These are phyloP conservation scores for Drosophila trapezifrons DNA, from an alignment of 1,140 invertebrate genomes.

Conservation along the genomic window DNA sequence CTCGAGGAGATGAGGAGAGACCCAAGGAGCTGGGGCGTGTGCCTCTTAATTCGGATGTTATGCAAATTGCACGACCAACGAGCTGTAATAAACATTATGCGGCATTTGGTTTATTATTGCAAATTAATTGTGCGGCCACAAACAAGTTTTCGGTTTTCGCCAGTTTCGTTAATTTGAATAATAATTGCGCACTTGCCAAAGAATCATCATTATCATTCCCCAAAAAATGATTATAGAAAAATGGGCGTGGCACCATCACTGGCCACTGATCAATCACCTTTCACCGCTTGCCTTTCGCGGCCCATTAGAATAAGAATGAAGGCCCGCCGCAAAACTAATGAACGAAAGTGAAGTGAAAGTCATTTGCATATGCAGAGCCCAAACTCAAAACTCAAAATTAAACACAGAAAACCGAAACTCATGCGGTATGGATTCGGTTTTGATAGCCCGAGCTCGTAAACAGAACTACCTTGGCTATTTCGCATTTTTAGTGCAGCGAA, in stretches of 20 bases:
- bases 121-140: slow-evolving; percentile 69
- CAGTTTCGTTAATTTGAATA: slow-evolving; percentile 41
- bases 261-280: slow-evolving; percentile 42
- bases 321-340: slow-evolving; percentile 42
- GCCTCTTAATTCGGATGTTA: slow-evolving; percentile 55
- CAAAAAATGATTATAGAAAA: slow-evolving; percentile 1
- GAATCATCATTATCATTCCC: slow-evolving; percentile 27
- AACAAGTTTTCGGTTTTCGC: slow-evolving; percentile 67
- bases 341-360: slow-evolving; percentile 81
- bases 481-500: slow-evolving; percentile 68
- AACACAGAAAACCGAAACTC: slow-evolving; percentile 7
- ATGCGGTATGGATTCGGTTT: slow-evolving; percentile 17
- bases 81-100: slow-evolving; percentile 70
- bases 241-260: slow-evolving; percentile 24
- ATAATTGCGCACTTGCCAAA: slow-evolving; percentile 59
- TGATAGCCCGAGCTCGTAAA: slow-evolving; percentile 57
- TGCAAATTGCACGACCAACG: slow-evolving; percentile 73
- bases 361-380: slow-evolving; percentile 65
- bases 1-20: slow-evolving; percentile 37
- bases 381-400: slow-evolving; percentile 6
- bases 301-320: slow-evolving; percentile 78
- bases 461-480: slow-evolving; percentile 9
- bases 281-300: slow-evolving; percentile 61
- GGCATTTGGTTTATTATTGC: slow-evolving; percentile 62
- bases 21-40: slow-evolving; percentile 3